phyloP scores from a whole-genome alignment of 2,797 vertebrate species.

The Gymnoscopelus microlampas region DNA sequence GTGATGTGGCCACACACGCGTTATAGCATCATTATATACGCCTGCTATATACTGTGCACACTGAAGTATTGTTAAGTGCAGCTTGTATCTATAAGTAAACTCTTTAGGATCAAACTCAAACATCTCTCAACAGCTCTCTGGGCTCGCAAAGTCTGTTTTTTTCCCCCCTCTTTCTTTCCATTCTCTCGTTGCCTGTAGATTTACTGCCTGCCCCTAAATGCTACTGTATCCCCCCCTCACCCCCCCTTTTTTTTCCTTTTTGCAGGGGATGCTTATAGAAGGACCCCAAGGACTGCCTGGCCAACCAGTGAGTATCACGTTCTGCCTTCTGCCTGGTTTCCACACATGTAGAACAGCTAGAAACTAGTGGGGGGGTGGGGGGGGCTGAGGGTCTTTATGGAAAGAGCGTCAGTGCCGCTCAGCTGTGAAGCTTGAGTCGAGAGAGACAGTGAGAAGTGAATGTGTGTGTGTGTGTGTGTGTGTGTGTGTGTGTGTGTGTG shows the following conservation, averaged over 20 bases:
- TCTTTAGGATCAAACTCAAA: slow-evolving; percentile 52
- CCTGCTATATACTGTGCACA: too few relatives aligned
- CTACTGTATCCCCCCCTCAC: slow-evolving; percentile 64
- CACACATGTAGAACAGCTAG: slow-evolving; percentile 78
- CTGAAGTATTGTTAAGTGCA: slow-evolving; percentile 31
- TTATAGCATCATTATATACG: slow-evolving; percentile 20
- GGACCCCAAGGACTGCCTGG: slow-evolving; percentile 92
- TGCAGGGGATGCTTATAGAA: slow-evolving; percentile 98
- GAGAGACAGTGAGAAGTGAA: slow-evolving; percentile 65
- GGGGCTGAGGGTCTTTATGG: slow-evolving; percentile 74
- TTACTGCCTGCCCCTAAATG: slow-evolving; percentile 55
- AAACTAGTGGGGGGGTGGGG: neutral
- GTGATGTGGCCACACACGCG: slow-evolving; percentile 29
- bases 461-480: slow-evolving; percentile 51
- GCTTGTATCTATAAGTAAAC: slow-evolving; percentile 49
- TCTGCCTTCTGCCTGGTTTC: slow-evolving; percentile 72
- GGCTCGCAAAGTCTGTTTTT: slow-evolving; percentile 10
- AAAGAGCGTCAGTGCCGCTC: slow-evolving; percentile 72
- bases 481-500: slow-evolving; percentile 25
- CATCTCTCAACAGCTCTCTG: slow-evolving; percentile 5
- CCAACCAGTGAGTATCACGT: slow-evolving; percentile 88
- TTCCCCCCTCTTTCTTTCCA: slow-evolving; percentile 20
- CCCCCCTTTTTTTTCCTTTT: slow-evolving; percentile 46
- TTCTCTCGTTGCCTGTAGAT: slow-evolving; percentile 26
- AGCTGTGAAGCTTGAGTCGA: slow-evolving; percentile 67